Evolutionary conservation across 2,888 invertebrate species (phyloP), one percentile per base, ranked within the genome.

Genomic region (Limnephilus lunatus): DNA sequence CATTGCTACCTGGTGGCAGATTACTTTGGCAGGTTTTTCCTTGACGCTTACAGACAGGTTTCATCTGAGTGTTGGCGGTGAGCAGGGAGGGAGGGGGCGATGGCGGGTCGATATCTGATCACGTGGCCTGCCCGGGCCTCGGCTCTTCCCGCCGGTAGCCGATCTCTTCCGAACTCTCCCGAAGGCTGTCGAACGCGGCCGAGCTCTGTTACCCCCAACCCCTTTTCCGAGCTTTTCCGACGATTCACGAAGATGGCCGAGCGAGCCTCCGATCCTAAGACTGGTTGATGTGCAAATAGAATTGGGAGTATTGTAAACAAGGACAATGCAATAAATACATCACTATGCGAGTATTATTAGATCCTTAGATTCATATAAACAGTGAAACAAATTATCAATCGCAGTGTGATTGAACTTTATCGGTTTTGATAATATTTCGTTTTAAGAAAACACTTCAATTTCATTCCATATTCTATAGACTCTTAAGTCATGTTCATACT

Each of bases 91-190:
- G 44, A 15, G 44, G 86, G 91, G 88, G 81, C 88, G 44, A 86
- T 86, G 92, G 91, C 90, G 91, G 93, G 92, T 93, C 93, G 93
- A 93, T 93, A 93, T 86, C 86, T 53, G 85, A 91, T 93, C 93
- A 93, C 93, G 93, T 93, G 93, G 92, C 92, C 93, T 93, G 93
- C 93, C 93, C 93, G 93, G 93, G 93, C 88, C 92, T 53, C 90
- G 91, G 91, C 82, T 30, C 83, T 85, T 80, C 86, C 90, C 81
- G 87, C 87, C 25, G 85, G 81, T 68, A 12, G 48, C 82, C 91
- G 82, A 89, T 83, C 80, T 31, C 87, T 48, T 81, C 91, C 87
- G 68, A 35, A n/a, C 9, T 19, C 81, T 31, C 32, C 53, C 87
- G 87, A 68, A 31, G 32, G 14, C 19, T 30, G 68, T 25, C 88